A percentile compares a stretch with the other conserved stretches of the same genome.
phyloP scores from a whole-genome alignment of 2,888 invertebrate species.

The Oscheius sp. region DNA sequence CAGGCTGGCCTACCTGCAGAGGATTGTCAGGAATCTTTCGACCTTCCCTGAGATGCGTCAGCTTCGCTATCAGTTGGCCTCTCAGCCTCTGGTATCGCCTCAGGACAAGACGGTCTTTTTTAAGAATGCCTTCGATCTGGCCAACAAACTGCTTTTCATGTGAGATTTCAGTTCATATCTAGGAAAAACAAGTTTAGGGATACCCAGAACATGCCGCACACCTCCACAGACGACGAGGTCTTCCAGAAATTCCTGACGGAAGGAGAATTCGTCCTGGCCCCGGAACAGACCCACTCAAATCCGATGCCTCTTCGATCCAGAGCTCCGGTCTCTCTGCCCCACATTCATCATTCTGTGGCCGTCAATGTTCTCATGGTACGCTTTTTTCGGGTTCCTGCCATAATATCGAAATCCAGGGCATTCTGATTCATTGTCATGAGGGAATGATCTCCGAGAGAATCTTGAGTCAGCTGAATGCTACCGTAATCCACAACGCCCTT shows the following conservation, averaged over 20 bases:
- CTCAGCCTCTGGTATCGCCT: slow-evolving; percentile 42
- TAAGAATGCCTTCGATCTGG: slow-evolving; percentile 63
- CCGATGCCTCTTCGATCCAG: slow-evolving; percentile 50
- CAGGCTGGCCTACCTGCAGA: slow-evolving; percentile 65
- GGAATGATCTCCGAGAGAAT: slow-evolving; percentile 43
- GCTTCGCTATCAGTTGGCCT: slow-evolving; percentile 56
- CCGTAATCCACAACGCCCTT: slow-evolving; percentile 48
- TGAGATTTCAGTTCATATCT: slow-evolving; percentile 36
- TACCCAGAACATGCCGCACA: slow-evolving; percentile 47
- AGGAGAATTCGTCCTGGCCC: slow-evolving; percentile 42
- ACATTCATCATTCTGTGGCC: slow-evolving; percentile 62
- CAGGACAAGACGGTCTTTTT: slow-evolving; percentile 64
- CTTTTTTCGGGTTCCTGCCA: background rate
- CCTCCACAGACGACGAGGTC: slow-evolving; percentile 33
- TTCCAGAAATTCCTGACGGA: slow-evolving; percentile 44
- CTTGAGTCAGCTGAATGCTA: slow-evolving; percentile 50
- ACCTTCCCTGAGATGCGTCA: slow-evolving; percentile 62
- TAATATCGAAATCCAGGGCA: slow-evolving; percentile 42
- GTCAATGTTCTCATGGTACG: slow-evolving; percentile 61
- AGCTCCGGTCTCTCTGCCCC: slow-evolving; percentile 41
- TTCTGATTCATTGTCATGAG: slow-evolving; percentile 49
- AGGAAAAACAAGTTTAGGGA: slow-evolving; percentile 42
- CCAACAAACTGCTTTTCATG: slow-evolving; percentile 66
- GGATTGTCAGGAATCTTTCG: slow-evolving; percentile 65
- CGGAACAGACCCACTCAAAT: slow-evolving; percentile 43